A percentile compares a stretch with the other conserved stretches of the same genome.
phyloP scores from a whole-genome alignment of 1,140 invertebrate species.

The Drosophila truncata region DNA sequence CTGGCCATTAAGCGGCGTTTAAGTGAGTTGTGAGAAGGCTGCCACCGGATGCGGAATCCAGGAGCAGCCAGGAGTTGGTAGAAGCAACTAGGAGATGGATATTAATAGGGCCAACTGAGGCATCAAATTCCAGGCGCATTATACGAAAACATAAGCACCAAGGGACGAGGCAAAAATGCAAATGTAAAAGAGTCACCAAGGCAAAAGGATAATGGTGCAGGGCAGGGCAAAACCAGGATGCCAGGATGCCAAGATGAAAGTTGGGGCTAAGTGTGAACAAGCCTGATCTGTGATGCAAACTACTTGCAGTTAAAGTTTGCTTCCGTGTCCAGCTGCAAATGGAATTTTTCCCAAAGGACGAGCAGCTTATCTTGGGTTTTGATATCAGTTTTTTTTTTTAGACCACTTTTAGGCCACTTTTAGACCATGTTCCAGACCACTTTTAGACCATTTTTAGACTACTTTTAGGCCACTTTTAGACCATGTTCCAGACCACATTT shows the following conservation, averaged over 20 bases:
- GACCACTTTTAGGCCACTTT: too few relatives aligned
- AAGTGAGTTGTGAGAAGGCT: slow-evolving; percentile 33
- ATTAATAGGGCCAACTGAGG: slow-evolving; percentile 35
- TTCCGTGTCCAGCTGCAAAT: not conserved
- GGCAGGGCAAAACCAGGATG: not conserved
- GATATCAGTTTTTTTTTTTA: too few relatives aligned
- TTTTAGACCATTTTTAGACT: too few relatives aligned
- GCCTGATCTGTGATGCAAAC: slow-evolving; percentile 43
- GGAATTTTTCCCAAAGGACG: not conserved
- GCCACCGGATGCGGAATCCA: not conserved
- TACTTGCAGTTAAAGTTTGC: slow-evolving; percentile 24
- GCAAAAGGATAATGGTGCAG: slow-evolving; percentile 23
- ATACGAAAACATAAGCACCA: slow-evolving; percentile 28
- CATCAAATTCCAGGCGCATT: slow-evolving; percentile 45
- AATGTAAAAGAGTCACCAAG: slow-evolving; percentile 37
- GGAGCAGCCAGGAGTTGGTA: not conserved
- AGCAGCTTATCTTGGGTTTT: not conserved
- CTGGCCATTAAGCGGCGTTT: slow-evolving; percentile 46
- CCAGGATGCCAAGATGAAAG: slow-evolving; percentile 12
- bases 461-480: too few relatives aligned
- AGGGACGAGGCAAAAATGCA: slow-evolving; percentile 14
- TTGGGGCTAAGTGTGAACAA: slow-evolving; percentile 24
- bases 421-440: too few relatives aligned
- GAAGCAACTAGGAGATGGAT: slow-evolving; percentile 9
- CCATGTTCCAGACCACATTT: too few relatives aligned